A percentile compares a stretch with the other conserved stretches of the same genome.
These are phyloP conservation scores for Aplochiton taeniatus DNA, from an alignment of 2,797 vertebrate species.

Conservation along the genomic window DNA sequence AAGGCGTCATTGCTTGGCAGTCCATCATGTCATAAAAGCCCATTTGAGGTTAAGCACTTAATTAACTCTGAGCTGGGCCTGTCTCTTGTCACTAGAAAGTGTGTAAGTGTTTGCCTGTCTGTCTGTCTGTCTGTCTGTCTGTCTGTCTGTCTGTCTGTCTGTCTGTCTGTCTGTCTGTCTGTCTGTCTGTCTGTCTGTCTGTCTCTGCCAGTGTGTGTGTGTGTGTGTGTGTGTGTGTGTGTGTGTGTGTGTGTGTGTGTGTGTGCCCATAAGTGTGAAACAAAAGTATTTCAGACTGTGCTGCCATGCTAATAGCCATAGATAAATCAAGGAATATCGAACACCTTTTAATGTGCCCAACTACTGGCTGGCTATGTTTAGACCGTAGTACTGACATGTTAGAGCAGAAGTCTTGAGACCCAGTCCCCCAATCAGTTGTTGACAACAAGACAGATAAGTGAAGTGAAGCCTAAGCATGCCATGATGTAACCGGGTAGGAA, in stretches of 20 bases:
- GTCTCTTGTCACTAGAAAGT: slow-evolving; percentile 12
- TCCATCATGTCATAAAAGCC: slow-evolving; percentile 37
- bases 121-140: neutral
- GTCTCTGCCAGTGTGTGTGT: neutral
- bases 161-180: slow-evolving; percentile 11
- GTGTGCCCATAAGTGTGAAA: slow-evolving; percentile 11
- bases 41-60: slow-evolving; percentile 43
- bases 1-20: slow-evolving; percentile 31
- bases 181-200: neutral
- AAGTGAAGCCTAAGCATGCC: slow-evolving; percentile 55
- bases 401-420: slow-evolving; percentile 61
- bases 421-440: slow-evolving; percentile 66
- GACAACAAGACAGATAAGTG: slow-evolving; percentile 62
- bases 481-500: slow-evolving; percentile 64
- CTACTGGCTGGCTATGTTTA: slow-evolving; percentile 61
- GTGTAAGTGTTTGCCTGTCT: neutral
- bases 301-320: slow-evolving; percentile 47
- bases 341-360: slow-evolving; percentile 55
- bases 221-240: neutral
- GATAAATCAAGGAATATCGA: slow-evolving; percentile 55
- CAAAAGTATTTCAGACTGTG: slow-evolving; percentile 46
- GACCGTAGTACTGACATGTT: slow-evolving; percentile 65
- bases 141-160: slow-evolving; percentile 9
- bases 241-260: slow-evolving; percentile 16
- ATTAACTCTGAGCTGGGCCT: slow-evolving; percentile 25